Evolutionary conservation across 1,140 invertebrate species (phyloP).

Genomic region (Dendrolimus punctatus): DNA sequence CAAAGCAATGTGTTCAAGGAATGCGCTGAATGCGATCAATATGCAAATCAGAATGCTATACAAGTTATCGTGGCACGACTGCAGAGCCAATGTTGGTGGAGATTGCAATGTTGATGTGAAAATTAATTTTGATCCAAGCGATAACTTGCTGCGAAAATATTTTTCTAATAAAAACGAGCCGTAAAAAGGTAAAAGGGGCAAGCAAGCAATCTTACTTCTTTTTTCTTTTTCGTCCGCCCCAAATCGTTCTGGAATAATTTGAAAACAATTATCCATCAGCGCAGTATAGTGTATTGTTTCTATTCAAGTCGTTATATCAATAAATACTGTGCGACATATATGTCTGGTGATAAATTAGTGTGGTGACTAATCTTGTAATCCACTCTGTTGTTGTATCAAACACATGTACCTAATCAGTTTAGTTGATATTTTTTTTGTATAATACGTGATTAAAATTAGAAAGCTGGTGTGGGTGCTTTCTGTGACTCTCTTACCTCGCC

Average conservation of each 20-base stretch:
- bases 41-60: conserved; percentile 57
- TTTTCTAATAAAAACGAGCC: conserved; percentile 63
- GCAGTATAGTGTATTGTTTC: conserved; percentile 4
- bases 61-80: conserved; percentile 58
- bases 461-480: background rate
- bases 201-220: conserved; percentile 89
- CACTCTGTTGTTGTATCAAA: too few species aligned
- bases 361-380: too few species aligned
- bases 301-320: too few species aligned
- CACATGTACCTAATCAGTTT: background rate
- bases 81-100: conserved; percentile 42
- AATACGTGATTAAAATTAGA: background rate
- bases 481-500: conserved; percentile 81
- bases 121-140: conserved; percentile 52
- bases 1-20: conserved; percentile 63
- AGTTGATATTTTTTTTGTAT: conserved; percentile 11
- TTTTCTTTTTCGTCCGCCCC: conserved; percentile 96
- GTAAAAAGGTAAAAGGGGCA: conserved; percentile 69
- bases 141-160: conserved; percentile 56
- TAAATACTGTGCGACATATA: too few species aligned
- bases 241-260: conserved; percentile 85
- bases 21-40: conserved; percentile 54
- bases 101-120: conserved; percentile 23
- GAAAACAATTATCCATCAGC: conserved; percentile 61
- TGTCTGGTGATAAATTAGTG: too few species aligned